Conservation (phyloP, 2,113 vertebrate species). For the Pagrus major region DNA sequence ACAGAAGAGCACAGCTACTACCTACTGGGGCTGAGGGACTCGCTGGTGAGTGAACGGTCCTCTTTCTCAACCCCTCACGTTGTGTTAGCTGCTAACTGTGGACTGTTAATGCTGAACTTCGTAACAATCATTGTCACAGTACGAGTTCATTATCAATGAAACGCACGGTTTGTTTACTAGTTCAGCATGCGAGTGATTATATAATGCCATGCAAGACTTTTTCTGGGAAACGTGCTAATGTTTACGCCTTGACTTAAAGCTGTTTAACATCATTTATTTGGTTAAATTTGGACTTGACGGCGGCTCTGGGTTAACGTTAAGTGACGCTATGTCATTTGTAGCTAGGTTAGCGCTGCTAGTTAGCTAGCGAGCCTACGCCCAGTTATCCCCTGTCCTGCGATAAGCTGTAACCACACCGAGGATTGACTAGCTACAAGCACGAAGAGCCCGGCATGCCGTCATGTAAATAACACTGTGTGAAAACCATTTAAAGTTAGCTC, state of each 20-base stretch:
- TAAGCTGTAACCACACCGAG: neutral
- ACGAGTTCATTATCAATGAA: neutral
- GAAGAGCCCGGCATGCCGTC: neutral
- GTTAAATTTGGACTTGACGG: neutral
- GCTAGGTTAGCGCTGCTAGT: slow-evolving; percentile 64
- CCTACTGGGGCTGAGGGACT: slow-evolving; percentile 28
- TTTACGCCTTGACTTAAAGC: neutral
- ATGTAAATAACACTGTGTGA: too few species aligned
- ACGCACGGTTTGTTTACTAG: neutral
- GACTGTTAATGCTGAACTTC: neutral
- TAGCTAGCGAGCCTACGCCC: slow-evolving; percentile 75
- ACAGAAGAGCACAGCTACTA: neutral
- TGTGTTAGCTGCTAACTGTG: neutral
- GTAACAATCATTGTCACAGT: neutral
- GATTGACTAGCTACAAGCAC: neutral
- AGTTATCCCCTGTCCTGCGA: slow-evolving; percentile 10
- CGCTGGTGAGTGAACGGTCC: slow-evolving; percentile 60
- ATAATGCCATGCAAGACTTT: too few species aligned
- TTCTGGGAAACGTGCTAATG: fast-evolving
- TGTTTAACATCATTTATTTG: neutral
- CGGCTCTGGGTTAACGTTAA: neutral
- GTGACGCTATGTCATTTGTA: slow-evolving; percentile 25
- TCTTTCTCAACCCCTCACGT: neutral
- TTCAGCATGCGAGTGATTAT: neutral
- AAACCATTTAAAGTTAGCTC: neutral